These are phyloP conservation scores for Dendrocincla fuliginosa DNA, from an alignment of 2,797 vertebrate species.

Conservation along the genomic window DNA sequence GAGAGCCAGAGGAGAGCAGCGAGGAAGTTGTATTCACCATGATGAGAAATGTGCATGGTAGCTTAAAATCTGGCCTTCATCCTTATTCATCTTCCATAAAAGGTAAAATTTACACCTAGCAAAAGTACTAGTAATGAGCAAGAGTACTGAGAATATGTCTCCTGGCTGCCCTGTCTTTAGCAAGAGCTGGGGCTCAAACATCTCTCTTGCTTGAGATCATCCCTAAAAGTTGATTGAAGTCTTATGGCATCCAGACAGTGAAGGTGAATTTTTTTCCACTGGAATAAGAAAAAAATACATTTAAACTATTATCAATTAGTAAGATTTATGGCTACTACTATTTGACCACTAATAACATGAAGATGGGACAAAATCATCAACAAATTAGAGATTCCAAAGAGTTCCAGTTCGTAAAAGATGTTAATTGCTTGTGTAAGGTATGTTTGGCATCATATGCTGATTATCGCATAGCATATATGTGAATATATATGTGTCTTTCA, in stretches of 20 bases:
- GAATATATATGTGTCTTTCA: neutral
- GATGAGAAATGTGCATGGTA: neutral
- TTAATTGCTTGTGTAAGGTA: neutral
- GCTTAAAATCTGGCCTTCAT: neutral
- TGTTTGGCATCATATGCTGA: neutral
- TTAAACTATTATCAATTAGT: neutral
- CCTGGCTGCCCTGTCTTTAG: neutral
- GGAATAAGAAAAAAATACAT: neutral
- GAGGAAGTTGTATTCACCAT: neutral
- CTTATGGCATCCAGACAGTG: neutral
- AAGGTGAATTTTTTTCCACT: neutral
- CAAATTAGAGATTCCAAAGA: neutral
- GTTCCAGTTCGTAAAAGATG: neutral
- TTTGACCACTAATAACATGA: neutral
- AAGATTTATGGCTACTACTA: neutral
- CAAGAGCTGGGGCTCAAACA: neutral
- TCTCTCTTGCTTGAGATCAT: neutral
- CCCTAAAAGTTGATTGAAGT: neutral
- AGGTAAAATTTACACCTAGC: neutral
- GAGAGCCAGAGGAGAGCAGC: neutral
- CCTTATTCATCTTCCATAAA: neutral
- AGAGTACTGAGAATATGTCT: neutral
- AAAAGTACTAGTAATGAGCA: neutral
- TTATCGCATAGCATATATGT: neutral
- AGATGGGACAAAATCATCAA: neutral